Percentiles rank a stretch among this genome's conserved stretches.
These are phyloP conservation scores for Uropsilus gracilis DNA, from an alignment of 2,113 vertebrate genomes.

Conservation along the genomic window DNA sequence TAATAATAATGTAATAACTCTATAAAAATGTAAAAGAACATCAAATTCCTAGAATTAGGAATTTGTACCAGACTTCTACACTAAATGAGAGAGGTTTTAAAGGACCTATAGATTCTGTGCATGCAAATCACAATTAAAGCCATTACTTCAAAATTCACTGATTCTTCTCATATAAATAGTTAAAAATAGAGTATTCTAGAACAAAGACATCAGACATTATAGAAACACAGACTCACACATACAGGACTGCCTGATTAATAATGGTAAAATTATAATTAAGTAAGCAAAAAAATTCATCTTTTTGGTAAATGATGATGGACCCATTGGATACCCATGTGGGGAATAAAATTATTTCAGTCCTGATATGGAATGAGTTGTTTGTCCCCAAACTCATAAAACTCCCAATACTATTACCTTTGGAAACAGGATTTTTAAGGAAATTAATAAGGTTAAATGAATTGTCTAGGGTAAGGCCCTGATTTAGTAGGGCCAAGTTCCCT, in stretches of 20 bases:
- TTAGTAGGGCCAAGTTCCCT: background rate
- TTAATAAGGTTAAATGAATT: background rate
- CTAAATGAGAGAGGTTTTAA: background rate
- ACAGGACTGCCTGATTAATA: background rate
- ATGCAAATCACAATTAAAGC: slow-evolving; percentile 8
- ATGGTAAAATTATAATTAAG: background rate
- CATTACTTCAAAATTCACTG: background rate
- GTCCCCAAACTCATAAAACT: background rate
- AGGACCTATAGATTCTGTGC: background rate
- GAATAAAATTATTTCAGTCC: background rate
- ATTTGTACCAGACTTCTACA: background rate
- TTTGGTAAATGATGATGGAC: background rate
- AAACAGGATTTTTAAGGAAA: background rate
- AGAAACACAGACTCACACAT: background rate
- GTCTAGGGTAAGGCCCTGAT: background rate
- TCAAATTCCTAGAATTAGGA: slow-evolving; percentile 40
- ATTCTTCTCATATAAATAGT: background rate
- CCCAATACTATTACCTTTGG: background rate
- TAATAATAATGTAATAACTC: background rate
- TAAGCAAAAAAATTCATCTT: background rate
- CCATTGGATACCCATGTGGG: background rate
- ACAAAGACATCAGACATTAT: background rate
- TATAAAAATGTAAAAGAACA: background rate
- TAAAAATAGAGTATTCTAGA: background rate
- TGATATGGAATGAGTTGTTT: background rate